A percentile compares a stretch with the other conserved stretches of the same genome.
Evolutionary conservation across 2,888 invertebrate species (phyloP).

Genomic region (Sarcophaga caerulescens): DNA sequence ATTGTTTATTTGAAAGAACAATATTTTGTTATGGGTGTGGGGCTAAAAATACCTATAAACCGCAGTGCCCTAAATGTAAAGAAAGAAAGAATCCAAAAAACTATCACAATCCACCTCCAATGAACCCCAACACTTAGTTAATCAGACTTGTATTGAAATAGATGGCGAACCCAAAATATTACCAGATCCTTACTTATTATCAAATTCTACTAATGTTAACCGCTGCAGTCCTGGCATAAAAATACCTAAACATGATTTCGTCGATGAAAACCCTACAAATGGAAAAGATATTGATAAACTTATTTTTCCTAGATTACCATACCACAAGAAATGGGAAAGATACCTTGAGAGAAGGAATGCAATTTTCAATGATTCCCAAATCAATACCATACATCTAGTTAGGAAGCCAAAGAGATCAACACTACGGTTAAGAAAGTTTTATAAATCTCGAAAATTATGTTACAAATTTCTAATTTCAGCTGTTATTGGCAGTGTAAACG

Average conservation of each 20-base stretch:
- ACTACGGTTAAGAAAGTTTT: not conserved
- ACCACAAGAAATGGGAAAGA: not conserved
- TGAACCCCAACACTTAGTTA: not conserved
- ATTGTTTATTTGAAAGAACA: slow-evolving; percentile 1
- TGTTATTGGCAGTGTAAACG: not conserved
- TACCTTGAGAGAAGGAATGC: not conserved
- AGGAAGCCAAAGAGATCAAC: not conserved
- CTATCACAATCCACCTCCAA: not conserved
- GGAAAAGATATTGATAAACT: no score
- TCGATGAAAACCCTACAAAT: no score
- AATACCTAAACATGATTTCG: no score
- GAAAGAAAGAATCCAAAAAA: slow-evolving; percentile 21
- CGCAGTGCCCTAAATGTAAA: slow-evolving; percentile 25
- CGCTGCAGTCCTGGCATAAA: not conserved
- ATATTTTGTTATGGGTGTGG: slow-evolving; percentile 44
- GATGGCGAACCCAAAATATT: not conserved
- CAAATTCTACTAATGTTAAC: not conserved
- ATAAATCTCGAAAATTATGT: slow-evolving; percentile 3
- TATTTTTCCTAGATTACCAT: not conserved
- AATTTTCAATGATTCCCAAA: not conserved
- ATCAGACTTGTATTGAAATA: not conserved
- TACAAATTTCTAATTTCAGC: not conserved
- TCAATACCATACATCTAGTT: not conserved
- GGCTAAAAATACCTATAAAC: slow-evolving; percentile 16
- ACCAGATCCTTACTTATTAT: no score